Evolutionary conservation across 1,140 invertebrate genomes (phyloP).

Genomic region (Antheraea mylitta): DNA sequence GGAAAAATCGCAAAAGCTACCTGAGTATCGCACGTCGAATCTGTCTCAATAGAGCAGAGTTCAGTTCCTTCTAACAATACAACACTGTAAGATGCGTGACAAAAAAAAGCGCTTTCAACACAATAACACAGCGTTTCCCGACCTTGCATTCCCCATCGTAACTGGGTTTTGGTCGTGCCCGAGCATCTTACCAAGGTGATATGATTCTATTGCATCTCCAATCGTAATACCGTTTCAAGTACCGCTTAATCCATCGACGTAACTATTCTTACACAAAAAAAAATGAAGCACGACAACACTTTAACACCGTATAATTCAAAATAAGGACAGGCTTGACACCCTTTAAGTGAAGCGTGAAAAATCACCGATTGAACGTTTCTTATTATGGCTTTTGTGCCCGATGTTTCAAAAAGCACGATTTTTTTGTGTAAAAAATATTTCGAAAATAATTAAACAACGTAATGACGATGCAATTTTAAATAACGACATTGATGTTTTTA

Average conservation of each 20-base stretch:
- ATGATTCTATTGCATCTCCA: constrained; percentile 53
- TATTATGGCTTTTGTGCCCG: neutral
- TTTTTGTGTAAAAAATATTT: constrained; percentile 6
- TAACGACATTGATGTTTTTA: no score
- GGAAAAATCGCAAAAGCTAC: constrained; percentile 43
- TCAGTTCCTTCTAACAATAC: constrained; percentile 46
- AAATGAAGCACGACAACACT: constrained; percentile 25
- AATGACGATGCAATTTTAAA: no score
- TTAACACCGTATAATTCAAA: constrained; percentile 11
- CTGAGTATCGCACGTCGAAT: constrained; percentile 55
- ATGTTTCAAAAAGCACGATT: neutral
- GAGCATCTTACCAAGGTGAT: constrained; percentile 40
- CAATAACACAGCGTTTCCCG: constrained; percentile 49
- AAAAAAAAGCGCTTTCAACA: constrained; percentile 54
- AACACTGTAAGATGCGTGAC: constrained; percentile 51
- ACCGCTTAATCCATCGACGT: constrained; percentile 45
- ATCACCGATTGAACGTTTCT: neutral
- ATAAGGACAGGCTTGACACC: constrained; percentile 8
- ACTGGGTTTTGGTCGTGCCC: constrained; percentile 56
- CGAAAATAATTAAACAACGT: no score
- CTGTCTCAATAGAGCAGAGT: constrained; percentile 52
- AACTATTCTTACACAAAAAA: constrained; percentile 31
- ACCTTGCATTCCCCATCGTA: constrained; percentile 53
- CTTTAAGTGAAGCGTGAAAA: constrained; percentile 9
- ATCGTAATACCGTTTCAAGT: constrained; percentile 59